Evolutionary conservation across 1,140 invertebrate species (phyloP), one percentile per base, ranked within the genome.

Genomic region (Drosophila elegans): DNA sequence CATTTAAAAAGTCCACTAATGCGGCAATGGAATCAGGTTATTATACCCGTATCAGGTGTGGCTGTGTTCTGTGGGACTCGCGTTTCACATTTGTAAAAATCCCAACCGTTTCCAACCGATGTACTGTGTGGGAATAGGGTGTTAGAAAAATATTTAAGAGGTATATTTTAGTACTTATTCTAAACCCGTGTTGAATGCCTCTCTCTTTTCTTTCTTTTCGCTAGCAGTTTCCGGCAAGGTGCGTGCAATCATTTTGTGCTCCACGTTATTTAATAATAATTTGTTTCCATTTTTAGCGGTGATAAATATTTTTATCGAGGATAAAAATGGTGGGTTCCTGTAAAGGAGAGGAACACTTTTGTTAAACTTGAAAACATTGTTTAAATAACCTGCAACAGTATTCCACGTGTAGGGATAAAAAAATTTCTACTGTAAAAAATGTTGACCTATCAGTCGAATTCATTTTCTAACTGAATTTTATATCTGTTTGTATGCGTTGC

Each of bases 181-280:
- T 3, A 2, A 13, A 4, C 9, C 1, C 2, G 1, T 0, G 9
- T 21, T 11, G 10, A 11, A 9, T 9, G 56, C 9, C 42, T 16
- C 56, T 39, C 21, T 48, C 10, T 25, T 59, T 46, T 27, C 56
- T n/a, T 59, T 48, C 56, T 48, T 59, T 59, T 59, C 25, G 49
- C 41, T 57, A 45, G 45, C 56, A 25, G 21, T 48, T 59, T 59
- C 56, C 56, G 56, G 56, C 56, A 21, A 59, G 56, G 56, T 59
- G 13, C 11, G 12, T 27, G 4, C 3, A 4, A n/a, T 7, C 13
- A 6, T 6, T 2, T 6, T 39, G 1, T 7, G 0, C 2, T 25
- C 34, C 34, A 36, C 29, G 32, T 34, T 12, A 34, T 48, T 25
- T 13, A 27, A n/a, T 59, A 32, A 9, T 16, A 21, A 11, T 4